Percentiles rank a stretch among this genome's conserved stretches.
Conservation (phyloP, 2,797 vertebrate species). For the Poecilia velifera region DNA sequence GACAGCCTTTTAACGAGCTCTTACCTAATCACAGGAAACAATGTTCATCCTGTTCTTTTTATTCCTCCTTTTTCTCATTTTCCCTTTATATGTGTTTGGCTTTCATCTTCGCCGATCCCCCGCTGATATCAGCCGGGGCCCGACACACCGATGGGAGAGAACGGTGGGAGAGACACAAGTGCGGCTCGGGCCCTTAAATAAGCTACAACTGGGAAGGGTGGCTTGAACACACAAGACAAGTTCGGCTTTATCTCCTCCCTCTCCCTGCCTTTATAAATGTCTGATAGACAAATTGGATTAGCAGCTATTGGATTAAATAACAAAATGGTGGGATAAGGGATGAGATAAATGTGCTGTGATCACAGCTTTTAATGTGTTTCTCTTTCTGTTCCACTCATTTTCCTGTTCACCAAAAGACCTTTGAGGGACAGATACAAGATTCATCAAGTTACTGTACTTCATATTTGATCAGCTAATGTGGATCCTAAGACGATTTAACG, state of each 20-base stretch:
- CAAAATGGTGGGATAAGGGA: slow-evolving; percentile 93
- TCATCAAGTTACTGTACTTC: neutral
- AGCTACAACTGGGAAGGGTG: slow-evolving; percentile 89
- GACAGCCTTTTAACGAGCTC: slow-evolving; percentile 99
- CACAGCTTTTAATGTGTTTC: slow-evolving; percentile 92
- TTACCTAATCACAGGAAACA: slow-evolving; percentile 97
- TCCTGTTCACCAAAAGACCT: slow-evolving; percentile 11
- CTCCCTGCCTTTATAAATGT: slow-evolving; percentile 85
- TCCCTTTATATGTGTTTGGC: slow-evolving; percentile 61
- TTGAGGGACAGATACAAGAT: slow-evolving; percentile 3
- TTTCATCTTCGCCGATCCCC: slow-evolving; percentile 73
- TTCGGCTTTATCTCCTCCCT: slow-evolving; percentile 64
- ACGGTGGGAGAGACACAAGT: slow-evolving; percentile 88
- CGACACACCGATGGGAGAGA: slow-evolving; percentile 81
- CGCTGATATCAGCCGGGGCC: slow-evolving; percentile 82
- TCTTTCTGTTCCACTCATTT: slow-evolving; percentile 55
- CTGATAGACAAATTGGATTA: slow-evolving; percentile 99
- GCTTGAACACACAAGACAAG: slow-evolving; percentile 83
- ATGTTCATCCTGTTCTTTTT: slow-evolving; percentile 96
- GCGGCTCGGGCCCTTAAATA: slow-evolving; percentile 86
- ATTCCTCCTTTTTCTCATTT: slow-evolving; percentile 54
- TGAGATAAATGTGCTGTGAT: slow-evolving; percentile 92
- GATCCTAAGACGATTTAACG: neutral
- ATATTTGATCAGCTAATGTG: neutral
- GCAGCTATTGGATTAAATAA: slow-evolving; percentile 97